Evolutionary conservation across 2,797 vertebrate species (phyloP).

Genomic region (Xenopus petersii): DNA sequence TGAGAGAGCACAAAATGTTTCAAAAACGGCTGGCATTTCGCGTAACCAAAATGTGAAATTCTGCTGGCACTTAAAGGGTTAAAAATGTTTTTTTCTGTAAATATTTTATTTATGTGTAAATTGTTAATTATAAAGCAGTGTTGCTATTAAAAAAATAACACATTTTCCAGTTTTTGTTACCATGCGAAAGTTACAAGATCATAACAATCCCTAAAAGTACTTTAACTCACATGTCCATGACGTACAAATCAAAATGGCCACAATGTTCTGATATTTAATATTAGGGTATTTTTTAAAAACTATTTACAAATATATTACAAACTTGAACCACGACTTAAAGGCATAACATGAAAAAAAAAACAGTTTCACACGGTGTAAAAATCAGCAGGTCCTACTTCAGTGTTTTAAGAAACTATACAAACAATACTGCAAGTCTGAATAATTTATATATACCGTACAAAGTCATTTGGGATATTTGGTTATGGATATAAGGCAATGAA

Average conservation of each 20-base stretch:
- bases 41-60: too few species aligned
- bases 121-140: constrained; percentile 66
- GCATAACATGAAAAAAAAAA: constrained; percentile 34
- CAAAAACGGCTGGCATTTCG: too few species aligned
- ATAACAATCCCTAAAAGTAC: constrained; percentile 9
- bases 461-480: constrained; percentile 59
- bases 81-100: constrained; percentile 58
- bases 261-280: constrained; percentile 52
- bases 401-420: constrained; percentile 67
- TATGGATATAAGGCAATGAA: constrained; percentile 55
- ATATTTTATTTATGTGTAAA: constrained; percentile 65
- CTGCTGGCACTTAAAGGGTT: too few species aligned
- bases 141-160: constrained; percentile 68
- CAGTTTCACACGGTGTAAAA: constrained; percentile 51
- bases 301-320: constrained; percentile 77
- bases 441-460: constrained; percentile 63
- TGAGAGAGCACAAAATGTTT: too few species aligned
- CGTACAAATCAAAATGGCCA: constrained; percentile 31
- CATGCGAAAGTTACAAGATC: constrained; percentile 52
- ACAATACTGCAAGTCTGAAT: constrained; percentile 65
- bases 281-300: constrained; percentile 54
- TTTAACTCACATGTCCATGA: constrained; percentile 25
- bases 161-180: constrained; percentile 61
- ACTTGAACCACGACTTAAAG: constrained; percentile 53
- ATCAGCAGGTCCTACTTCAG: constrained; percentile 71